Evolutionary conservation across 2,113 vertebrate genomes (phyloP).

Genomic region (Saguinus imperator): DNA sequence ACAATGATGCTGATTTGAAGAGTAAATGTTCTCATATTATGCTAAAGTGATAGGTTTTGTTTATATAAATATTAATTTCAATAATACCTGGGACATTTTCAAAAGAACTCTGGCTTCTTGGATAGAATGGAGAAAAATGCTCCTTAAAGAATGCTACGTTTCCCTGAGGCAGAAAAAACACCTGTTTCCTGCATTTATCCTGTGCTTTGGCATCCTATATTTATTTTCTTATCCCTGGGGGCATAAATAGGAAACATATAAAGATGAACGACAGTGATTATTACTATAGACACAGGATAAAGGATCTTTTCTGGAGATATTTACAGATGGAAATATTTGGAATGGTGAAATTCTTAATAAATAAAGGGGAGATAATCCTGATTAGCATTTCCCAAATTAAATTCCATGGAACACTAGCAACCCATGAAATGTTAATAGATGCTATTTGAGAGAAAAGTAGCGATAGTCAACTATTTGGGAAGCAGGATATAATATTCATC

Average conservation of each 20-base stretch:
- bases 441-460: background rate
- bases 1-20: background rate
- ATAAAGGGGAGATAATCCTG: background rate
- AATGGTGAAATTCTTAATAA: background rate
- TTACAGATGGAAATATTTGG: background rate
- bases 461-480: background rate
- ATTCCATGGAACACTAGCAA: background rate
- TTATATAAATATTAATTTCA: slow-evolving; percentile 12
- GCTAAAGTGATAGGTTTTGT: background rate
- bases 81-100: background rate
- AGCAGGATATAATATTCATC: background rate
- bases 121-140: background rate
- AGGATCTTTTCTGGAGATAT: background rate
- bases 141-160: background rate
- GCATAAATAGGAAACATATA: background rate
- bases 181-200: background rate
- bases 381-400: slow-evolving; percentile 25
- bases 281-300: background rate
- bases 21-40: background rate
- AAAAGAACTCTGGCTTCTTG: slow-evolving; percentile 30
- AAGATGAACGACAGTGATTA: background rate
- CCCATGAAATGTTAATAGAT: slow-evolving; percentile 2
- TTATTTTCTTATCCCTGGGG: background rate
- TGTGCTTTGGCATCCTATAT: background rate
- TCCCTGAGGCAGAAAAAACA: background rate